A percentile compares a stretch with the other conserved stretches of the same genome.
phyloP scores from a whole-genome alignment of 2,113 vertebrate species.

The Dromas ardeola region DNA sequence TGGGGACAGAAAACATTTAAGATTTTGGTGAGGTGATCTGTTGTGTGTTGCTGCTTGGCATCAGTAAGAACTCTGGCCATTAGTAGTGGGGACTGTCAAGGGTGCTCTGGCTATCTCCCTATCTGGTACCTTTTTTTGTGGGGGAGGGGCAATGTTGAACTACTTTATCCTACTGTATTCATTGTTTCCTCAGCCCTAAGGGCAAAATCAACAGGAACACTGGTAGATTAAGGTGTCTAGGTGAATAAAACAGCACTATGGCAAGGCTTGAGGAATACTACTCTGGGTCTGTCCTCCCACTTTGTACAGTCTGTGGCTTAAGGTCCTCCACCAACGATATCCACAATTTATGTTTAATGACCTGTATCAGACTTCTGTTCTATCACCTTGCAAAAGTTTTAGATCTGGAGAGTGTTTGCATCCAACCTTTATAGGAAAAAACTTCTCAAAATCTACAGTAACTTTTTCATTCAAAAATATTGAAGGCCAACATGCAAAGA shows the following conservation, averaged over 20 bases:
- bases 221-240: background rate
- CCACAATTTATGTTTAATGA: background rate
- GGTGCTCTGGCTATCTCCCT: background rate
- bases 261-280: background rate
- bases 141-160: fast-evolving
- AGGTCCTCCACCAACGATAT: background rate
- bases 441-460: background rate
- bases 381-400: background rate
- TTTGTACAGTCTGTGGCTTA: background rate
- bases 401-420: background rate
- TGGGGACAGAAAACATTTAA: background rate
- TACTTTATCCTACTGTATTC: background rate
- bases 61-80: background rate
- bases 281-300: background rate
- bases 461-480: background rate
- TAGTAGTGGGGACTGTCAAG: background rate
- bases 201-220: background rate
- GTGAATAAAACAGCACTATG: background rate
- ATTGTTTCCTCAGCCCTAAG: background rate
- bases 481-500: background rate
- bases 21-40: background rate
- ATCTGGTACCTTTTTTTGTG: background rate
- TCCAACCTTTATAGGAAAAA: background rate
- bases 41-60: background rate
- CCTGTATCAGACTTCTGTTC: background rate